Base-by-base conservation (phyloP, 2,113 vertebrate species). In the Amphilophus citrinellus region DNA sequence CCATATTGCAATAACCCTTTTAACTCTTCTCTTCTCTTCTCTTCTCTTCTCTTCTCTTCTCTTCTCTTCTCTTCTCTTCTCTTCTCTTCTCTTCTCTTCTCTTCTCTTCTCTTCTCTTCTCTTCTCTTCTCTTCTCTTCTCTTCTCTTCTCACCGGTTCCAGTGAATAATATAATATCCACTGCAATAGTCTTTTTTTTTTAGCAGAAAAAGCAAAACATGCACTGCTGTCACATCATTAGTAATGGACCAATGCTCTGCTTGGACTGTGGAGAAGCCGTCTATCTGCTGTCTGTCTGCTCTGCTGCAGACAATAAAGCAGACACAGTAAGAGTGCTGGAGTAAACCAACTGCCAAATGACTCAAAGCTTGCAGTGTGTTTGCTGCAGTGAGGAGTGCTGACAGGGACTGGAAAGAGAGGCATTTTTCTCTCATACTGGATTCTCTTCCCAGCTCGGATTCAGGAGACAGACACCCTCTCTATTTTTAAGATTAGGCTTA, bases 251-350 rank as follows among this genome's bases (percentile, higher is more conserved):
- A 56, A 58, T 62, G 61, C 61, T 77, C 37, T 39, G 58, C 62
- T 9, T n/a, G 30, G 14, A 35, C 57, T 35, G 56, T 82, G 62
- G 20, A 8, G 56, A 30, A 32, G 24, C 73, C 6, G 65, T 47
- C 1, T 24, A 0, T 66, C 7, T 18, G 22, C 65, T 47, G 22
- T 68, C 56, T 61, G 77, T 56, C 62, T 76, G 75, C 47, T 77
- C 32, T 77, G 62, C 58, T 62, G 61, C 82, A 77, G 68, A 84
- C 30, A 62, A 32, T 53, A 24, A 77, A 58, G 56, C 3, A 10
- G 47, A 24, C 80, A 58, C 66, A 66, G 30, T 20, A 10, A 73
- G 59, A n/a, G 62, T 6, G 24, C 24, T 30, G 50, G 50, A n/a
- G 17, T 50, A n/a, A 84, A 20, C 2, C 62, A 68, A 77, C 15